Evolutionary conservation across 2,797 vertebrate species (phyloP).

Genomic region (Chanos chanos): DNA sequence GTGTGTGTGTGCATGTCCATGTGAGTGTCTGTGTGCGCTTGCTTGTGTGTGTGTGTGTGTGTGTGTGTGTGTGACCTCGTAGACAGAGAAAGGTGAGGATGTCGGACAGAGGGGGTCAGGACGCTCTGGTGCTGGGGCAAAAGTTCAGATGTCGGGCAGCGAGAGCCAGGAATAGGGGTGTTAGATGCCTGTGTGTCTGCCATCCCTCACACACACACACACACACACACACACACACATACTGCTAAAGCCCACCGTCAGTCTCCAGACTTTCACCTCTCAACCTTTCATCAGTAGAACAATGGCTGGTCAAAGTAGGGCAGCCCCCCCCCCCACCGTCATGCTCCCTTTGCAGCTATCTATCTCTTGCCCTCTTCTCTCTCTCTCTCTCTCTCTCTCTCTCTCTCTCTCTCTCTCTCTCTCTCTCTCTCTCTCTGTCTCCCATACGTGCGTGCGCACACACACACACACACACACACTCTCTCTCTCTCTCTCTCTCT

Average conservation of each 20-base stretch:
- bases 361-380: neutral
- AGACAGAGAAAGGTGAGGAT: constrained; percentile 20
- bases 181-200: constrained; percentile 72
- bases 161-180: constrained; percentile 76
- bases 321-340: constrained; percentile 39
- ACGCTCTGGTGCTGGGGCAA: constrained; percentile 46
- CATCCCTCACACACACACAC: constrained; percentile 23
- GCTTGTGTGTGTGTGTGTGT: too few relatives aligned
- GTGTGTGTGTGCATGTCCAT: constrained; percentile 32
- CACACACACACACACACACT: neutral
- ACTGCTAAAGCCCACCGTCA: constrained; percentile 19
- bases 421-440: constrained; percentile 1
- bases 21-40: constrained; percentile 21
- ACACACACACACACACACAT: neutral
- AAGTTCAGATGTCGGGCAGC: constrained; percentile 72
- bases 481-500: neutral
- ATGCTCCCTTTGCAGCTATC: neutral
- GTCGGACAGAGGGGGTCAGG: constrained; percentile 41
- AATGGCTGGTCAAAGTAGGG: constrained; percentile 60
- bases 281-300: constrained; percentile 42
- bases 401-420: neutral
- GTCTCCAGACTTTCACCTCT: constrained; percentile 14
- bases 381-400: neutral
- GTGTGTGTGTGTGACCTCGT: constrained; percentile 21
- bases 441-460: too few relatives aligned